These are phyloP conservation scores for Mythimna lalbum DNA, from an alignment of 2,888 invertebrate genomes.

Conservation along the genomic window DNA sequence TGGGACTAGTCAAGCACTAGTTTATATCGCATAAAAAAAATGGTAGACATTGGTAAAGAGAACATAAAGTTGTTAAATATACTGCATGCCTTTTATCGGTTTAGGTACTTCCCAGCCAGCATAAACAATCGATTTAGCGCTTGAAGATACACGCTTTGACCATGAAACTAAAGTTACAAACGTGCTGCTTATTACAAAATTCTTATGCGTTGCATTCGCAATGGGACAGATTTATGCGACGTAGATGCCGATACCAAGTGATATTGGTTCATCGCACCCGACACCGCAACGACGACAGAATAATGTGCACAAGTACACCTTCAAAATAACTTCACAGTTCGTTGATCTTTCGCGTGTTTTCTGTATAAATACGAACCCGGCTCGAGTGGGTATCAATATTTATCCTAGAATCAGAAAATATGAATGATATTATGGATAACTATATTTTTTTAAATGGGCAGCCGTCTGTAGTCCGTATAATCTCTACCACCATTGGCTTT, in stretches of 20 bases:
- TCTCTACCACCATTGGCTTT: not conserved
- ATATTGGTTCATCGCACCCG: slow-evolving; percentile 71
- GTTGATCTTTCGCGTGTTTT: slow-evolving; percentile 70
- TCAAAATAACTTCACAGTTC: slow-evolving; percentile 65
- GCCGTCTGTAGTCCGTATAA: not conserved
- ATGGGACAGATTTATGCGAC: slow-evolving; percentile 57
- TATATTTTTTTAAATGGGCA: not conserved
- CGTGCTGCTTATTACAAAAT: slow-evolving; percentile 45
- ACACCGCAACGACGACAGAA: slow-evolving; percentile 64
- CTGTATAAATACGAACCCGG: slow-evolving; percentile 56
- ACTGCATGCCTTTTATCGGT: slow-evolving; percentile 28
- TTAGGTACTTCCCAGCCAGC: slow-evolving; percentile 7
- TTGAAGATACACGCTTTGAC: slow-evolving; percentile 18
- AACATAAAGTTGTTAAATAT: slow-evolving; percentile 25
- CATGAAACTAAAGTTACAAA: slow-evolving; percentile 39
- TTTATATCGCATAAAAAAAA: too few relatives aligned
- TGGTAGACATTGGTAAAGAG: slow-evolving; percentile 5
- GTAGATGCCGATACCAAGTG: slow-evolving; percentile 64
- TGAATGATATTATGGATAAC: slow-evolving; percentile 5
- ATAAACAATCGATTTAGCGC: slow-evolving; percentile 37
- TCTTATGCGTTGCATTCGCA: slow-evolving; percentile 51
- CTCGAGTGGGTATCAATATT: slow-evolving; percentile 55
- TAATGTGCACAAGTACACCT: slow-evolving; percentile 62
- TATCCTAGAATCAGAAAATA: slow-evolving; percentile 50
- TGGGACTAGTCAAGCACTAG: too few relatives aligned